A percentile compares a stretch with the other conserved stretches of the same genome.
Evolutionary conservation across 2,888 invertebrate genomes (phyloP).

Genomic region (Rotaria macrura): DNA sequence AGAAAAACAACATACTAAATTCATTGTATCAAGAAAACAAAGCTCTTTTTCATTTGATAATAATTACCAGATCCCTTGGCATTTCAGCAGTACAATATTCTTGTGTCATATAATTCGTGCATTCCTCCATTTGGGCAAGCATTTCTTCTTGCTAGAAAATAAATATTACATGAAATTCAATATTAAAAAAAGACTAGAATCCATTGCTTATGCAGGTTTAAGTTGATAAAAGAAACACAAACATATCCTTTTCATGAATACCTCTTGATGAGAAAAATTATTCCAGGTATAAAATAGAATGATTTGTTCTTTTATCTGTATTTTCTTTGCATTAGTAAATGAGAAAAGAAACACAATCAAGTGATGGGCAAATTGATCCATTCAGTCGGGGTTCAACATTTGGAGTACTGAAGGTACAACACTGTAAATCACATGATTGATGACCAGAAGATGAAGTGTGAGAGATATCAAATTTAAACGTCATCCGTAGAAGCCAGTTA

Average conservation of each 20-base stretch:
- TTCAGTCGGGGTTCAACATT: neutral
- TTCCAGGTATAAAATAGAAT: neutral
- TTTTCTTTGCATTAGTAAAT: no score
- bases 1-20: neutral
- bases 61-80: neutral
- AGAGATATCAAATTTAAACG: no score
- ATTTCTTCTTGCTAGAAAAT: neutral
- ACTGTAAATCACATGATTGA: neutral
- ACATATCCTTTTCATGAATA: neutral
- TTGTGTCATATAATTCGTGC: neutral
- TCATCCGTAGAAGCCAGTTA: no score
- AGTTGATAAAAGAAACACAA: neutral
- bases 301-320: neutral
- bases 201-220: no score
- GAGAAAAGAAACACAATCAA: neutral
- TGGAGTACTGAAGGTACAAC: neutral
- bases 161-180: neutral
- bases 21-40: no score
- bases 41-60: no score
- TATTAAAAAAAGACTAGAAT: no score
- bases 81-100: neutral
- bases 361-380: neutral
- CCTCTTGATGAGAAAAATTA: neutral
- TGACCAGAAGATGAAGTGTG: no score
- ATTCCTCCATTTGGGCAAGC: neutral